phyloP scores from a whole-genome alignment of 2,797 vertebrate species.

The Chrysocyon brachyurus region DNA sequence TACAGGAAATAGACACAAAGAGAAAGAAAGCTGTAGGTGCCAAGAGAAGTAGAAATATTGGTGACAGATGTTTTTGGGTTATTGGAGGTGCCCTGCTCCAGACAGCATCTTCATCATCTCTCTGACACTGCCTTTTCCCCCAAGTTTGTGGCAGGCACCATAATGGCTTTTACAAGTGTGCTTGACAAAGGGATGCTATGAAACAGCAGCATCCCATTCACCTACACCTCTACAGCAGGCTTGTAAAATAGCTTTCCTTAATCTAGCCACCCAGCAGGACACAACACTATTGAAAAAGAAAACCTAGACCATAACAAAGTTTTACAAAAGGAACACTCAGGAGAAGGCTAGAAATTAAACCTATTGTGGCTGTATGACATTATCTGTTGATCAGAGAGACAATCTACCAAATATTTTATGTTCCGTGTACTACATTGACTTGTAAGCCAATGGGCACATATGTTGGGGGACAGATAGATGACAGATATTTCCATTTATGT shows the following conservation, averaged over 20 bases:
- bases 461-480: not conserved
- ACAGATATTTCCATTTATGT: not conserved
- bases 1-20: not conserved
- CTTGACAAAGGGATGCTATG: not conserved
- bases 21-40: not conserved
- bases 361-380: constrained; percentile 54
- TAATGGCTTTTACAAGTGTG: constrained; percentile 30
- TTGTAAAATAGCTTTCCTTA: constrained; percentile 10
- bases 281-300: constrained; percentile 35
- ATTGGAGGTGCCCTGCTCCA: not conserved
- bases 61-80: not conserved
- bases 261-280: constrained; percentile 20
- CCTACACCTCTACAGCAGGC: not conserved
- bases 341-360: constrained; percentile 29
- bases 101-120: constrained; percentile 9
- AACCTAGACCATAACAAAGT: constrained; percentile 54
- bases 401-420: not conserved
- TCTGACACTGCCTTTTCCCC: not conserved
- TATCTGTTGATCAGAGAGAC: not conserved
- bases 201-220: not conserved
- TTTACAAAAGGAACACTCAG: constrained; percentile 53
- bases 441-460: not conserved
- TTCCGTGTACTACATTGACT: not conserved
- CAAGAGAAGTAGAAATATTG: constrained; percentile 19
- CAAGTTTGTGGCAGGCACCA: not conserved